These are phyloP conservation scores for Mantis religiosa DNA, from an alignment of 2,888 invertebrate genomes.

Conservation along the genomic window DNA sequence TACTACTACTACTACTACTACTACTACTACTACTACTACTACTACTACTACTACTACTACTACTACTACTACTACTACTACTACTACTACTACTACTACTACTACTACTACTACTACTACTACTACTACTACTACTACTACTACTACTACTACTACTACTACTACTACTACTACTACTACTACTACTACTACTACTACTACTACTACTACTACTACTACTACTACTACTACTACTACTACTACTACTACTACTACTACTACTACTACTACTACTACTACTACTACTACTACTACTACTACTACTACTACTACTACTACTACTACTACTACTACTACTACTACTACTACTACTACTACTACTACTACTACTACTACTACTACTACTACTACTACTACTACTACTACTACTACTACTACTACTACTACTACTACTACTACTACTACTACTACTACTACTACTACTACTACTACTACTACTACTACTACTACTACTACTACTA, in stretches of 20 bases:
- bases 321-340: slow-evolving; percentile 7
- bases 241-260: slow-evolving; percentile 5
- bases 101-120: slow-evolving; percentile 7
- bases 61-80: slow-evolving; percentile 7
- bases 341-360: slow-evolving; percentile 4
- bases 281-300: slow-evolving; percentile 7
- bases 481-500: slow-evolving; percentile 7
- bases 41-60: slow-evolving; percentile 7
- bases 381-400: slow-evolving; percentile 7
- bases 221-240: slow-evolving; percentile 7
- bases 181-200: slow-evolving; percentile 7
- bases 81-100: slow-evolving; percentile 7
- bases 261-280: slow-evolving; percentile 7
- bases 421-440: slow-evolving; percentile 7
- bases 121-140: slow-evolving; percentile 5
- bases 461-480: slow-evolving; percentile 5
- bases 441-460: slow-evolving; percentile 7
- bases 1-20: slow-evolving; percentile 5
- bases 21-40: slow-evolving; percentile 7
- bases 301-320: slow-evolving; percentile 7
- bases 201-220: slow-evolving; percentile 7
- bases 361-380: slow-evolving; percentile 7
- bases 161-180: slow-evolving; percentile 7
- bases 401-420: slow-evolving; percentile 7
- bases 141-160: slow-evolving; percentile 7